phyloP scores from a whole-genome alignment of 2,113 vertebrate genomes.

The Balaeniceps rex region DNA sequence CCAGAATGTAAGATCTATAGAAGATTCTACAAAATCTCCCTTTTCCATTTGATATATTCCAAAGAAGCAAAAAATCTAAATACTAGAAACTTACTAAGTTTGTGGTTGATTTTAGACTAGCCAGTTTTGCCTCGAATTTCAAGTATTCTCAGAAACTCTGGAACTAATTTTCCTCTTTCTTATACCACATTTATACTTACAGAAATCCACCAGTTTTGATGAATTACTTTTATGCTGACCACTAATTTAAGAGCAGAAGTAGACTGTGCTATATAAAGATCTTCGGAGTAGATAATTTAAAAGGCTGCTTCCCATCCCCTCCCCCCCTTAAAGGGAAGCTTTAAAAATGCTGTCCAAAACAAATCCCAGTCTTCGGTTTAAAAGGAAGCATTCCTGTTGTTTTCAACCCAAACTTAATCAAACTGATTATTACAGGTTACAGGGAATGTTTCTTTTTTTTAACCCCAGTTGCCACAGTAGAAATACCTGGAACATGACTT shows the following conservation, averaged over 20 bases:
- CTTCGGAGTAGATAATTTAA: not conserved
- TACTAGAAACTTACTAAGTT: not conserved
- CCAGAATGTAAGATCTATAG: not conserved
- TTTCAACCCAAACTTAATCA: not conserved
- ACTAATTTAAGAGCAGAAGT: conserved; percentile 13
- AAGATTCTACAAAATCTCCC: not conserved
- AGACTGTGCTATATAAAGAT: not conserved
- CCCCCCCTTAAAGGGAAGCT: not conserved
- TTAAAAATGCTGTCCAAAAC: not conserved
- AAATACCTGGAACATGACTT: not conserved
- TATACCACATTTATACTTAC: not conserved
- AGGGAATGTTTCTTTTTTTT: not conserved
- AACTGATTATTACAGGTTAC: not conserved
- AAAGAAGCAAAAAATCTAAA: not conserved
- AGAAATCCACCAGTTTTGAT: not conserved
- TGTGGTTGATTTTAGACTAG: not conserved
- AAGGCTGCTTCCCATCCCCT: not conserved
- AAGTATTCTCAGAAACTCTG: not conserved
- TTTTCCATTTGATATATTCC: not conserved
- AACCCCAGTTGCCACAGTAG: fast-evolving
- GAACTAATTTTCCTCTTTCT: not conserved
- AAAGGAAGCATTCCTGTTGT: not conserved
- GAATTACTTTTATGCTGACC: conserved; percentile 17
- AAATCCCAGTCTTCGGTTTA: not conserved
- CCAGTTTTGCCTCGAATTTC: not conserved